Evolutionary conservation across 1,140 invertebrate species (phyloP).

Genomic region (Drosophila nigromelanica): DNA sequence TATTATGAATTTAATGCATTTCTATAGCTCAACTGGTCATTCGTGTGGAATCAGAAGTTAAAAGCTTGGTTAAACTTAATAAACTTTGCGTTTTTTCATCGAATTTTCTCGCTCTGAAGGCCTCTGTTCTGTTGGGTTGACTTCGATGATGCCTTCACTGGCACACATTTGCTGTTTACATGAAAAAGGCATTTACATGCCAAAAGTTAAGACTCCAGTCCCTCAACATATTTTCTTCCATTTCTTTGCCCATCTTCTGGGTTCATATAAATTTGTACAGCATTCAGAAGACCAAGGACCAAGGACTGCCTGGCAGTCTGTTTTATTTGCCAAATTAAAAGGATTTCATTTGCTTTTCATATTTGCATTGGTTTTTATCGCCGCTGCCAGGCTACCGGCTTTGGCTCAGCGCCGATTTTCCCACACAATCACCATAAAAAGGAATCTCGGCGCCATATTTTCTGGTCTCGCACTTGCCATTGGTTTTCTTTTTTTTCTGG

Average conservation of each 20-base stretch:
- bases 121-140: slow-evolving; percentile 8
- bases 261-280: slow-evolving; percentile 32
- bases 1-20: neutral
- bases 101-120: neutral
- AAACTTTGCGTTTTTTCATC: slow-evolving; percentile 30
- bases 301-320: slow-evolving; percentile 33
- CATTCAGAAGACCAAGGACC: neutral
- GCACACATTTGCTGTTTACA: slow-evolving; percentile 21
- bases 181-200: slow-evolving; percentile 43
- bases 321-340: slow-evolving; percentile 81
- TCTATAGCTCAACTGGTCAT: neutral
- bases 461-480: slow-evolving; percentile 15
- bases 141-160: slow-evolving; percentile 26
- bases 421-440: slow-evolving; percentile 75
- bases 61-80: slow-evolving; percentile 19
- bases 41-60: slow-evolving; percentile 3
- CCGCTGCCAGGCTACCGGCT: slow-evolving; percentile 36
- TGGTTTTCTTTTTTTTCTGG: neutral
- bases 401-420: slow-evolving; percentile 46
- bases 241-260: slow-evolving; percentile 16
- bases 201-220: slow-evolving; percentile 55
- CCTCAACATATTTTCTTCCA: slow-evolving; percentile 12
- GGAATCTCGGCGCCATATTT: slow-evolving; percentile 66
- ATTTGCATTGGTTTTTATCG: slow-evolving; percentile 76
- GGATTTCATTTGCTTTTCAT: slow-evolving; percentile 77